Evolutionary conservation across 2,113 vertebrate species (phyloP), one percentile per base, ranked within the genome.

Genomic region (Microtus pennsylvanicus): DNA sequence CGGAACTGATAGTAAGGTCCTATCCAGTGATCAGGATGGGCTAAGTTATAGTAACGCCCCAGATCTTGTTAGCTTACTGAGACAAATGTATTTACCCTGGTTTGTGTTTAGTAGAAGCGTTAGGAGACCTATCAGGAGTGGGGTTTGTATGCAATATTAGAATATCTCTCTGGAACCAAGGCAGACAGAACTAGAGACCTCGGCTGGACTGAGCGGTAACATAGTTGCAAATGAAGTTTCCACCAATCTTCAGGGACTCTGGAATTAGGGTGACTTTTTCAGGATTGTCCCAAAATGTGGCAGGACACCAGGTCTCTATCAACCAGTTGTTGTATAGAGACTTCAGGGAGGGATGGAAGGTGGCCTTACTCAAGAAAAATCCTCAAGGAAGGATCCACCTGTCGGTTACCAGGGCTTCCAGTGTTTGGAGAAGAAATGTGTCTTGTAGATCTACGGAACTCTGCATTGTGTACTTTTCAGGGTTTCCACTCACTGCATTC

Each of bases 31-130:
- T 91, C 28, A 81, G 61, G 28, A 55, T 91, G 78, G 42, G 69
- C 74, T 94, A 88, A 26, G 16, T 91, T 91, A 19, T 75, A 93
- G 70, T 75, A 93, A 80, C 38, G 88, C 26, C 19, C 38, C 45
- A 80, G 61, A 76, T 93, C 61, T 90, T 63, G 93, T 28, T 76
- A 65, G 28, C 22, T 89, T 89, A 72, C 45, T 91, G 50, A 83
- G 90, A 86, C 58, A 65, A 14, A 5, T 87, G 89, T 86, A 58
- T 61, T 90, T 95, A 61, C 67, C 67, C 83, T 42, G 19, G 87
- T 67, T 61, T 35, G 3, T 94, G 7, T 91, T 97, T 83, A 77
- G 78, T 86, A 89, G 22, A 87, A 75, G 74, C 22, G 30, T 90
- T 52, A 76, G 65, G 52, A 33, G n/a, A 30, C 76, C 75, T 76